Evolutionary conservation across 2,113 vertebrate genomes (phyloP).

Genomic region (Bos taurus): DNA sequence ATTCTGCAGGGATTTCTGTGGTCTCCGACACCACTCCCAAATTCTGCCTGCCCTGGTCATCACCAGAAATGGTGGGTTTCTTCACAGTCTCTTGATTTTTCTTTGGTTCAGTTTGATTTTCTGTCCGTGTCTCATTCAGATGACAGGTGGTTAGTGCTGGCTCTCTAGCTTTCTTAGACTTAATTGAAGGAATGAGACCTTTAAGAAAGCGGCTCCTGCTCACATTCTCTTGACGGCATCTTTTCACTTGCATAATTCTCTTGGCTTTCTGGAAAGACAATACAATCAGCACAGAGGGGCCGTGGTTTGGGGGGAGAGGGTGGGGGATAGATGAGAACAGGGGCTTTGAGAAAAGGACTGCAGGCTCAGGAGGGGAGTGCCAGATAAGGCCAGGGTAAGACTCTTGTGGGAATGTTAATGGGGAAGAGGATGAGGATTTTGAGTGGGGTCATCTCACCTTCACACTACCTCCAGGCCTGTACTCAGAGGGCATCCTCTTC

Average conservation of each 20-base stretch:
- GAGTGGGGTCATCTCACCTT: neutral
- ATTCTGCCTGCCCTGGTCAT: neutral
- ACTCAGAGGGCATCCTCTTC: neutral
- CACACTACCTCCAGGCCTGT: neutral
- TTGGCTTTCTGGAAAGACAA: neutral
- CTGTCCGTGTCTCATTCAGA: neutral
- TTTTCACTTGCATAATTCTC: neutral
- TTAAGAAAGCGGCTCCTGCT: neutral
- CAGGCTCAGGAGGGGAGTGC: too few species aligned
- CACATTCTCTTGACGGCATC: accelerated
- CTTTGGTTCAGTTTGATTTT: neutral
- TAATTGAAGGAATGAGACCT: neutral
- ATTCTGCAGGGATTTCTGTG: neutral
- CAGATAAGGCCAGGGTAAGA: neutral
- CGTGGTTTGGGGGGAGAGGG: neutral
- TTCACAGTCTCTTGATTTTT: too few species aligned
- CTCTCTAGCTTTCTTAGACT: neutral
- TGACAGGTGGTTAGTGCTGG: neutral
- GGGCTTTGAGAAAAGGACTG: neutral
- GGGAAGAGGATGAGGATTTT: neutral
- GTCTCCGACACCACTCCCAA: neutral
- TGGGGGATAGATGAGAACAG: neutral
- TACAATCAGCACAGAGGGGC: neutral
- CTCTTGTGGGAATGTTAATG: neutral
- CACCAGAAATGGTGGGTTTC: neutral